These are phyloP conservation scores for Aricia artaxerxes DNA, from an alignment of 2,888 invertebrate species.

Conservation along the genomic window DNA sequence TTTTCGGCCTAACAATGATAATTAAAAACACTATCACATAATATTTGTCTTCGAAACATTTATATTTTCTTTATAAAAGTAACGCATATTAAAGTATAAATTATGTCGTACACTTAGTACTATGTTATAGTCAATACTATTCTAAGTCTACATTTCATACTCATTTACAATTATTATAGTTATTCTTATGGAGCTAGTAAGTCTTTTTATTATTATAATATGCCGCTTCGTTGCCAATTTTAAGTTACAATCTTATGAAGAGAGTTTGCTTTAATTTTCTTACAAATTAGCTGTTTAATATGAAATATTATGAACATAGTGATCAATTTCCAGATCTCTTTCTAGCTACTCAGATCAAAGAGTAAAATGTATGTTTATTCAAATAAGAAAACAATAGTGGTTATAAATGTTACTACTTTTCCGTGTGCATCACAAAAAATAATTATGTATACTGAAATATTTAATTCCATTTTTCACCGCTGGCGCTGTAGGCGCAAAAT, in stretches of 20 bases:
- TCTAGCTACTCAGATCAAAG: too few species aligned
- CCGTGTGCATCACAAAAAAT: background rate
- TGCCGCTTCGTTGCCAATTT: constrained; percentile 11
- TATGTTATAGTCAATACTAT: constrained; percentile 9
- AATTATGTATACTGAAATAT: background rate
- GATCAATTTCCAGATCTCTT: too few species aligned
- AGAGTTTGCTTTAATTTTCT: background rate
- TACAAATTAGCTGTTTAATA: background rate
- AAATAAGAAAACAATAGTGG: background rate
- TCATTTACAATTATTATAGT: background rate
- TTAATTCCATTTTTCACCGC: background rate
- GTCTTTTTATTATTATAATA: background rate
- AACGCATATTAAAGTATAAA: background rate
- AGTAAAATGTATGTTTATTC: constrained; percentile 7
- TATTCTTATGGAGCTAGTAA: background rate
- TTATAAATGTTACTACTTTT: constrained; percentile 1
- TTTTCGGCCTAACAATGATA: background rate
- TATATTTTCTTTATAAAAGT: background rate
- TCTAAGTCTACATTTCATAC: constrained; percentile 9
- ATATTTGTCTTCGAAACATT: background rate
- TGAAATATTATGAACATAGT: background rate
- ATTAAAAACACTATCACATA: background rate
- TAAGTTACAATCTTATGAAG: background rate
- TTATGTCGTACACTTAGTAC: background rate
- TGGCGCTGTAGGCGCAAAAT: background rate